Conservation (phyloP, 1,140 invertebrate genomes). For the Drosophila nikananu region DNA sequence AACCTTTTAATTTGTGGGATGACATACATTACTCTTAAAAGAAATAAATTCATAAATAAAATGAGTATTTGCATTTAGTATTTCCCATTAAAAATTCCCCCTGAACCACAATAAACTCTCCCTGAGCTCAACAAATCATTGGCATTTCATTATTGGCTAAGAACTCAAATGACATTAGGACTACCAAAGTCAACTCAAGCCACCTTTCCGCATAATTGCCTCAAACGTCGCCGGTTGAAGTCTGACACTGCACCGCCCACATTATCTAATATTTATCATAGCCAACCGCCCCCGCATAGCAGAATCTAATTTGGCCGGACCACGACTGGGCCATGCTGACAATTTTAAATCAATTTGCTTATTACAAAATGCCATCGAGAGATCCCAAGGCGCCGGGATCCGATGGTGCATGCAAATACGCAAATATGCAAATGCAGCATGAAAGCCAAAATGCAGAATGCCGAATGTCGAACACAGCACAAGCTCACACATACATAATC, state of each 20-base stretch:
- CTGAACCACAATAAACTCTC: constrained; percentile 1
- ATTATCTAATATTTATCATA: constrained; percentile 66
- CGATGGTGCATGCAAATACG: constrained; percentile 46
- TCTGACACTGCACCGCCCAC: constrained; percentile 5
- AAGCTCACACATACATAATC: constrained; percentile 35
- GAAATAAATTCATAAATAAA: too few species aligned
- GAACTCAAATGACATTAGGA: constrained; percentile 13
- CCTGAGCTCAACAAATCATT: constrained; percentile 24
- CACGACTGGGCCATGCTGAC: constrained; percentile 65
- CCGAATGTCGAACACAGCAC: constrained; percentile 54
- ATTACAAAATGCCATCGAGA: constrained; percentile 63
- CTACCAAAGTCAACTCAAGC: constrained; percentile 1
- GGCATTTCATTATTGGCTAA: constrained; percentile 29
- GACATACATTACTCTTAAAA: too few species aligned
- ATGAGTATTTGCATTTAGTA: not conserved
- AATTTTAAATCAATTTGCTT: constrained; percentile 79
- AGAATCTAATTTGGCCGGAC: constrained; percentile 69
- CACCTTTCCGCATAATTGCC: constrained; percentile 22
- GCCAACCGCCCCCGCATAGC: constrained; percentile 24
- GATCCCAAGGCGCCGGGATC: constrained; percentile 41
- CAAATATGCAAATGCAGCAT: constrained; percentile 70
- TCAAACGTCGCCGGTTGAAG: not conserved
- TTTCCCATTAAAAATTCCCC: not conserved
- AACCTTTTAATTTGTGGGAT: not conserved
- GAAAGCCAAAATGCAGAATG: constrained; percentile 51